Base-by-base conservation (phyloP, 2,113 vertebrate genomes). In the Calyptommatus sinebrachiatus region DNA sequence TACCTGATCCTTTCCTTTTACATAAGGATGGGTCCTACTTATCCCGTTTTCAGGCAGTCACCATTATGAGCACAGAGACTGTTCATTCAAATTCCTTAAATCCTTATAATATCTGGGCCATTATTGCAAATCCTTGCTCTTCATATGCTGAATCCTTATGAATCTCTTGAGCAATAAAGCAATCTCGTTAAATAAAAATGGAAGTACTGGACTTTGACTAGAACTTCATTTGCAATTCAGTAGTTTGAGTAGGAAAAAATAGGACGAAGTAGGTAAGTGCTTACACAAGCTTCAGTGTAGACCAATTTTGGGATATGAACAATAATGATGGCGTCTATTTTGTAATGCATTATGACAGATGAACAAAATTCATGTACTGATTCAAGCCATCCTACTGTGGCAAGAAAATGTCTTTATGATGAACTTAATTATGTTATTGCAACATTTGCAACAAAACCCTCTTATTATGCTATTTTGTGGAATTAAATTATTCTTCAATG, bases 1-100 rank as follows among this genome's bases (percentile, higher is more conserved):
- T n/a, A n/a, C n/a, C n/a, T n/a, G n/a, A n/a, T n/a, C n/a, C n/a
- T n/a, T n/a, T n/a, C n/a, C n/a, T n/a, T n/a, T n/a, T n/a, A n/a
- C n/a, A n/a, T n/a, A n/a, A n/a, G n/a, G n/a, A n/a, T n/a, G n/a
- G n/a, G n/a, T n/a, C n/a, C n/a, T n/a, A n/a, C n/a, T n/a, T n/a
- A n/a, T n/a, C n/a, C n/a, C n/a, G n/a, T n/a, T n/a, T n/a, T n/a
- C n/a, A n/a, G n/a, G n/a, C n/a, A n/a, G n/a, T n/a, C n/a, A n/a
- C n/a, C n/a, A n/a, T 90, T 90, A 89, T 90, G 90, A 94, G 90
- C 89, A 88, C 71, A 93, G 88, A 93, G 90, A 94, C 91, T 92
- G 88, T 93, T 94, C 92, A 90, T 89, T 91, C 79, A 85, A 68
- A 92, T 89, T 92, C 83, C 82, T 91, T 87, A 93, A 94, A 94